phyloP scores from a whole-genome alignment of 2,797 vertebrate genomes.

The Dallia pectoralis region DNA sequence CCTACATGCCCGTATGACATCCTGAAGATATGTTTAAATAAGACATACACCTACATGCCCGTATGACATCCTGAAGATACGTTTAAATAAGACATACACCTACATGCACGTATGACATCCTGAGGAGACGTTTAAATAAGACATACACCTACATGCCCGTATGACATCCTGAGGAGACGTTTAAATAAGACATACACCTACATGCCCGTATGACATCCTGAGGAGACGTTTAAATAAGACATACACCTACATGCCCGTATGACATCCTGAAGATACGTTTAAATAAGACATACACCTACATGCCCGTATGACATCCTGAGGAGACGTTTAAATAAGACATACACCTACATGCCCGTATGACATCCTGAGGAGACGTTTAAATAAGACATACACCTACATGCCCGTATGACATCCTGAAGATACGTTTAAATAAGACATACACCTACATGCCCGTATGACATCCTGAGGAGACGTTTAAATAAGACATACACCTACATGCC shows the following conservation, averaged over 20 bases:
- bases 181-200: constrained; percentile 52
- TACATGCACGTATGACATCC: constrained; percentile 77
- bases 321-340: neutral
- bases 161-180: constrained; percentile 73
- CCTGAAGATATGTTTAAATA: constrained; percentile 53
- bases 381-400: constrained; percentile 66
- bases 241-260: constrained; percentile 73
- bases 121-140: constrained; percentile 32
- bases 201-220: constrained; percentile 75
- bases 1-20: constrained; percentile 77
- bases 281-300: constrained; percentile 62
- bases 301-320: constrained; percentile 72
- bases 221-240: constrained; percentile 10
- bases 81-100: constrained; percentile 35
- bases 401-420: constrained; percentile 73
- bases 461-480: constrained; percentile 54
- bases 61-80: constrained; percentile 75
- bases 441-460: constrained; percentile 77
- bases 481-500: constrained; percentile 67
- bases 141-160: constrained; percentile 68
- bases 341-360: constrained; percentile 76
- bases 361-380: constrained; percentile 54
- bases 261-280: constrained; percentile 67
- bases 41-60: constrained; percentile 68
- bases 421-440: neutral